A percentile compares a stretch with the other conserved stretches of the same genome.
These are phyloP conservation scores for Neodiprion virginianus DNA, from an alignment of 1,140 invertebrate genomes.

Conservation along the genomic window DNA sequence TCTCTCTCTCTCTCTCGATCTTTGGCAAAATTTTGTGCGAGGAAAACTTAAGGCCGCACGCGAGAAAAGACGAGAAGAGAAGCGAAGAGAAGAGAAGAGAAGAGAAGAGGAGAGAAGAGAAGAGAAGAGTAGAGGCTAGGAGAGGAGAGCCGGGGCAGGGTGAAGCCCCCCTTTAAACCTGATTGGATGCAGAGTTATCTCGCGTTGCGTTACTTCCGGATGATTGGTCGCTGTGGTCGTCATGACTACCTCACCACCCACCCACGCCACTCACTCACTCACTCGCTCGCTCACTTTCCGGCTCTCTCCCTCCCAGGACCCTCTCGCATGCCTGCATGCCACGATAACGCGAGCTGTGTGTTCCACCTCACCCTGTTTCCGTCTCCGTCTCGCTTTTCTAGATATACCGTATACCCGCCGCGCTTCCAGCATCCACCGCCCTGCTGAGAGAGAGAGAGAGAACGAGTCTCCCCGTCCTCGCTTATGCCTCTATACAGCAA, in stretches of 20 bases:
- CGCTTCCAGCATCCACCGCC: conserved; percentile 11
- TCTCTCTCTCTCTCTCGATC: not conserved
- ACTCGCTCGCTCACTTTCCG: not conserved
- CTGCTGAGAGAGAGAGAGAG: conserved; percentile 24
- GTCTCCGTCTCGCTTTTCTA: conserved; percentile 28
- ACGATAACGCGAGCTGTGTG: conserved; percentile 37
- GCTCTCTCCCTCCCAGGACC: conserved; percentile 26
- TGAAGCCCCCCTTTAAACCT: conserved; percentile 56
- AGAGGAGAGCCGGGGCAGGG: conserved; percentile 17
- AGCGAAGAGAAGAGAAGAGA: not conserved
- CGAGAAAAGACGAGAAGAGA: not conserved
- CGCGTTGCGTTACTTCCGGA: conserved; percentile 62
- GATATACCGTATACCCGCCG: conserved; percentile 28
- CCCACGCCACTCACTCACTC: conserved; percentile 45
- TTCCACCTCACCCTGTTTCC: conserved; percentile 19
- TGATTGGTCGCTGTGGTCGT: conserved; percentile 63
- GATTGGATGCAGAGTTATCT: conserved; percentile 65
- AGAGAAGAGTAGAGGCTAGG: not conserved
- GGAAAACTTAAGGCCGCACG: not conserved
- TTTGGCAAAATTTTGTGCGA: not conserved
- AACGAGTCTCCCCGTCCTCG: not conserved
- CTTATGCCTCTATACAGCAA: not conserved
- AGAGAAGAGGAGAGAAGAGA: not conserved
- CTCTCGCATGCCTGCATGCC: conserved; percentile 37
- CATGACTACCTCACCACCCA: conserved; percentile 54